A percentile compares a stretch with the other conserved stretches of the same genome.
phyloP scores from a whole-genome alignment of 2,113 vertebrate species.

The Scatophagus argus region DNA sequence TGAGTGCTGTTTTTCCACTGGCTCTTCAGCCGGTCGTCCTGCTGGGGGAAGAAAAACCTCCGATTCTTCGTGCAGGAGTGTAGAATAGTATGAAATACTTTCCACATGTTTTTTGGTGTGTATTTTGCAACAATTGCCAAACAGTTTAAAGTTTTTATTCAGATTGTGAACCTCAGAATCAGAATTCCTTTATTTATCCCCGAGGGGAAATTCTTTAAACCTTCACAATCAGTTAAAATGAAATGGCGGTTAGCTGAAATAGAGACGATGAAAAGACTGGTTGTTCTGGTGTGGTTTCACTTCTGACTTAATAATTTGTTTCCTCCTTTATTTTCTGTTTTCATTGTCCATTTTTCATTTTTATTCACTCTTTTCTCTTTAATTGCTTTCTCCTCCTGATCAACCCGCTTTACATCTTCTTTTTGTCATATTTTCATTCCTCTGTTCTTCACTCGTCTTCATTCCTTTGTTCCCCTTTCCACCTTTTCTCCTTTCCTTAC shows the following conservation, averaged over 20 bases:
- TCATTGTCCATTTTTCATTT: not conserved
- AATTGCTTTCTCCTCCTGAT: not conserved
- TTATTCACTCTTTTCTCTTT: not conserved
- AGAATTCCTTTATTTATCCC: too few species aligned
- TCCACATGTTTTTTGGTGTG: not conserved
- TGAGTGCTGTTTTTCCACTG: not conserved
- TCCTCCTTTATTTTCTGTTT: not conserved
- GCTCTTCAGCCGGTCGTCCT: not conserved
- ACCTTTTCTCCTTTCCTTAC: not conserved
- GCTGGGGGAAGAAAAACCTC: not conserved
- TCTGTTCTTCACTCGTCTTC: not conserved
- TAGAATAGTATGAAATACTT: not conserved
- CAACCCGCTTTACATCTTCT: not conserved
- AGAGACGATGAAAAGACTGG: not conserved
- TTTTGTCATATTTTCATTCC: not conserved
- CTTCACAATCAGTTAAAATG: not conserved
- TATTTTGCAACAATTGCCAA: not conserved
- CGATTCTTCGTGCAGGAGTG: not conserved
- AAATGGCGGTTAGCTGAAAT: not conserved
- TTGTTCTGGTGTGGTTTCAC: too few species aligned
- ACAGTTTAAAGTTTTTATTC: not conserved
- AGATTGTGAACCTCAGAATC: not conserved
- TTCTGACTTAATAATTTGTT: not conserved
- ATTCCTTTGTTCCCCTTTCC: not conserved
- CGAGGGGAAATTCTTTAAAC: too few species aligned